A percentile compares a stretch with the other conserved stretches of the same genome.
Conservation (phyloP, 1,140 invertebrate species). For the Eupeodes corollae region DNA sequence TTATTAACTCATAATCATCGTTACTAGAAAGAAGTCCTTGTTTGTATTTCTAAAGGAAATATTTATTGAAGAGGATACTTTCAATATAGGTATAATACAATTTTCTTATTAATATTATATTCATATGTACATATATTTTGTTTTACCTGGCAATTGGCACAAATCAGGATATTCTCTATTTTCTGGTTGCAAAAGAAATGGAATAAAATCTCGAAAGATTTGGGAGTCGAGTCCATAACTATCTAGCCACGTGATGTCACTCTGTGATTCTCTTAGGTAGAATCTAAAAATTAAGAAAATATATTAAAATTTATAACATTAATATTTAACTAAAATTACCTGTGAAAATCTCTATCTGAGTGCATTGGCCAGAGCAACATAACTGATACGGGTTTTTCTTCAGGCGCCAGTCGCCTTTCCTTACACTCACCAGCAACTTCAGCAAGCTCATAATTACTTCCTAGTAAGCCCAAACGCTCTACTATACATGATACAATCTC, state of each 20-base stretch:
- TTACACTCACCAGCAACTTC: slow-evolving; percentile 88
- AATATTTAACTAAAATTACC: slow-evolving; percentile 24
- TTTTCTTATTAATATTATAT: too few species aligned
- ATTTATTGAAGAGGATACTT: too few species aligned
- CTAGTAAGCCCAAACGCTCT: slow-evolving; percentile 48
- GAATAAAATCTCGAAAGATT: slow-evolving; percentile 76
- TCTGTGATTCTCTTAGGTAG: slow-evolving; percentile 72
- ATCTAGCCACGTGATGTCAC: slow-evolving; percentile 69
- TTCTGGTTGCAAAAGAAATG: slow-evolving; percentile 80
- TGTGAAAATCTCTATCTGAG: slow-evolving; percentile 43
- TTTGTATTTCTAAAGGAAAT: too few species aligned
- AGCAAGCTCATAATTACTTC: slow-evolving; percentile 68
- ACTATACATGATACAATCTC: slow-evolving; percentile 83
- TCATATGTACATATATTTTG: too few species aligned
- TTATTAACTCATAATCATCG: too few species aligned
- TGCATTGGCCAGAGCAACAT: slow-evolving; percentile 87
- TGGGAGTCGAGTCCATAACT: slow-evolving; percentile 81
- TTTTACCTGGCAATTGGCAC: slow-evolving; percentile 65
- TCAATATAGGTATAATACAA: too few species aligned
- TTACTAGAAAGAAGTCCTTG: too few species aligned
- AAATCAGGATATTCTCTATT: slow-evolving; percentile 89
- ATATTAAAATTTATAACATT: background rate
- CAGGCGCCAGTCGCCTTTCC: slow-evolving; percentile 71
- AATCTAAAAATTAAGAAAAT: slow-evolving; percentile 42
- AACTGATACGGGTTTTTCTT: slow-evolving; percentile 81